These are phyloP conservation scores for Kuschelorhynchus macadamiae DNA, from an alignment of 2,888 invertebrate genomes.

Conservation along the genomic window DNA sequence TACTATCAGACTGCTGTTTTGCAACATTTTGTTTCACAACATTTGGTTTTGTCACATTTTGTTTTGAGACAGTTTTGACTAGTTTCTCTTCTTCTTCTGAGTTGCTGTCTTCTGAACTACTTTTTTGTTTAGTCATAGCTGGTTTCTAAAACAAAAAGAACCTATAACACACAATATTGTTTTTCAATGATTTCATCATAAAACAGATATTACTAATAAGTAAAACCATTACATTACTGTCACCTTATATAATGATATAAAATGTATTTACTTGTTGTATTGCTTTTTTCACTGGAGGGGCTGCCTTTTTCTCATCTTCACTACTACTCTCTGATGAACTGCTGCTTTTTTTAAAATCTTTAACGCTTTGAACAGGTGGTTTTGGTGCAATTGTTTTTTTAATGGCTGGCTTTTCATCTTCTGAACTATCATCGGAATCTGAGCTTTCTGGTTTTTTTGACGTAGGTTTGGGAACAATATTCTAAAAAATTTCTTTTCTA, in stretches of 20 bases:
- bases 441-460: constrained; percentile 43
- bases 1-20: background rate
- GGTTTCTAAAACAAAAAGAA: too few species aligned
- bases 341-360: constrained; percentile 48
- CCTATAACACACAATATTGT: too few species aligned
- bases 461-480: constrained; percentile 8
- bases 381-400: constrained; percentile 43
- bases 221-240: too few species aligned
- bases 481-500: too few species aligned
- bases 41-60: background rate
- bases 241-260: too few species aligned
- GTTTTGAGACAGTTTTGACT: constrained; percentile 16
- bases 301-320: constrained; percentile 55
- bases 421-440: constrained; percentile 62
- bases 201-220: too few species aligned
- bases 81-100: constrained; percentile 60
- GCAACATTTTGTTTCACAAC: background rate
- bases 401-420: constrained; percentile 48
- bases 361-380: constrained; percentile 2
- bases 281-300: constrained; percentile 37
- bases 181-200: constrained; percentile 23
- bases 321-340: constrained; percentile 54
- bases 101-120: constrained; percentile 54
- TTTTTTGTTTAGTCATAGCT: constrained; percentile 15
- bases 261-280: too few species aligned